A percentile compares a stretch with the other conserved stretches of the same genome.
Conservation (phyloP, 1,140 invertebrate species). For the Drosophila melanogaster region Release_6_plus_ISO1_MT NT_033777.3:13866501-13867000, state of each 20-base stretch:
- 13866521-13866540: conserved; percentile 37
- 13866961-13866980: conserved; percentile 63
- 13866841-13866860: conserved; percentile 46
- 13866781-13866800: conserved; percentile 17
- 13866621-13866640: conserved; percentile 83
- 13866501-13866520: conserved; percentile 78
- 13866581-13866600: conserved; percentile 79
- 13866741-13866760: conserved; percentile 30
- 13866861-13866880: conserved; percentile 78
- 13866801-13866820: conserved; percentile 14
- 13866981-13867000: conserved; percentile 78
- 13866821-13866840: conserved; percentile 22
- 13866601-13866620: conserved; percentile 83
- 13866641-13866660: conserved; percentile 71
- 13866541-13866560: background rate
- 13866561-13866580: conserved; percentile 29
- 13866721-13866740: conserved; percentile 9
- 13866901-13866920: conserved; percentile 74
- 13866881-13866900: conserved; percentile 71
- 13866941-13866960: conserved; percentile 13
- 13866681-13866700: conserved; percentile 83
- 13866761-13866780: conserved; percentile 68
- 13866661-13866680: conserved; percentile 79
- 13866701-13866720: conserved; percentile 70
- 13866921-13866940: conserved; percentile 68